These are phyloP conservation scores for Pelmatolapia mariae DNA, from an alignment of 2,113 vertebrate genomes.

Conservation along the genomic window DNA sequence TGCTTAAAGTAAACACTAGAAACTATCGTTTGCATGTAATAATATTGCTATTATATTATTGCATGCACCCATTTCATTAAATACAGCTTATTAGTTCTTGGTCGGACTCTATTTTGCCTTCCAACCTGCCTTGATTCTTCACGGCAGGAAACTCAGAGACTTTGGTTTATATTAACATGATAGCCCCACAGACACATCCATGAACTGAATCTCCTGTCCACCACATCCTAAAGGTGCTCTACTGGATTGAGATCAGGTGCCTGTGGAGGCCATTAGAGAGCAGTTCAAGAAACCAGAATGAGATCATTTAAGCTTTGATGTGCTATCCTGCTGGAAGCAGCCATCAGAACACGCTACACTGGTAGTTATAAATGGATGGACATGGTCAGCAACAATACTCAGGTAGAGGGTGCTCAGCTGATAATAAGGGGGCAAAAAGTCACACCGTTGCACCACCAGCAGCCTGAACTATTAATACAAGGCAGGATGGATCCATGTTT, in stretches of 20 bases:
- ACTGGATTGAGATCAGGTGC: neutral
- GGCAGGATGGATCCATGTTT: neutral
- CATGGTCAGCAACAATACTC: neutral
- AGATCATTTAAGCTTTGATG: neutral
- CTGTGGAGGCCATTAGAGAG: neutral
- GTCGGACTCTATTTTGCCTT: neutral
- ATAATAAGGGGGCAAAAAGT: neutral
- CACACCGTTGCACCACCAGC: neutral
- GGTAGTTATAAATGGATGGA: neutral
- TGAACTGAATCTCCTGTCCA: neutral
- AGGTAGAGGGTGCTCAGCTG: neutral
- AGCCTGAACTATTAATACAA: neutral
- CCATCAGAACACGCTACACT: neutral
- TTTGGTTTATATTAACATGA: neutral
- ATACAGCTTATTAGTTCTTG: too few species aligned
- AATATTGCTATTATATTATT: neutral
- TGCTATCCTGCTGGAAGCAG: neutral
- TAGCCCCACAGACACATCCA: neutral
- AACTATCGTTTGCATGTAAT: neutral
- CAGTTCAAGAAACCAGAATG: neutral
- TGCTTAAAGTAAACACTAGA: neutral
- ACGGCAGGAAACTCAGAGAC: neutral
- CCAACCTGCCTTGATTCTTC: neutral
- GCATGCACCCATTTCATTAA: neutral
- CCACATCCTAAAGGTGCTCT: neutral